Base-by-base conservation (phyloP, 2,797 vertebrate species). In the Clamator glandarius region DNA sequence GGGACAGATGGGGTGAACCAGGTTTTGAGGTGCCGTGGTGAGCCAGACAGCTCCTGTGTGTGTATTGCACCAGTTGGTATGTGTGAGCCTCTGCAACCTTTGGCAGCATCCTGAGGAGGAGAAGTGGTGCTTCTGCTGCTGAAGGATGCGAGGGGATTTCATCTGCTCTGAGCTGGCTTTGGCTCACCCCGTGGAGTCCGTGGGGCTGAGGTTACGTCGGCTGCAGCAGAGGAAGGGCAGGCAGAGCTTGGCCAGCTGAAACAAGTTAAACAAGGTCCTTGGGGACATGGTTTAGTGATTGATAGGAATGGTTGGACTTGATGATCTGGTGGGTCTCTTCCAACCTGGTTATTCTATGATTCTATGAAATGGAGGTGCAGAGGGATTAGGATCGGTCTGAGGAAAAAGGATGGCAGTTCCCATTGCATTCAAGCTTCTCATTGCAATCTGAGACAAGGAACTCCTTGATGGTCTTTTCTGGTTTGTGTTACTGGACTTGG, bases 321-420 rank as follows among this genome's bases (percentile, higher is more conserved):
- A n/a, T n/a, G n/a, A n/a, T n/a, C n/a, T n/a, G n/a, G n/a, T n/a
- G n/a, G n/a, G n/a, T n/a, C n/a, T n/a, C n/a, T n/a, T n/a, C n/a
- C n/a, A n/a, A n/a, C n/a, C n/a, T n/a, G n/a, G n/a, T n/a, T n/a
- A n/a, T n/a, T n/a, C n/a, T n/a, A n/a, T n/a, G n/a, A n/a, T n/a
- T n/a, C n/a, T n/a, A n/a, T n/a, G n/a, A n/a, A n/a, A 24, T n/a
- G 52, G 46, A 59, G n/a, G 33, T 15, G 26, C 8, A 31, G 51
- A 18, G 61, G 33, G 13, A 24, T 50, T 28, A 69, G 73, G 54
- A 31, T 64, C n/a, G 51, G 42, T 19, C 58, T 19, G 50, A 70
- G 59, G 48, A 29, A 39, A 48, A 39, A 26, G 6, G 57, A n/a
- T 59, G 0, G 0, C 29, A 9, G 24, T 12, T 8, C 7, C 57